Percentiles rank a stretch among this genome's conserved stretches.
Evolutionary conservation across 64 coral and sea anemone species (phyloP).

Genomic region (Trachythela sp.): DNA sequence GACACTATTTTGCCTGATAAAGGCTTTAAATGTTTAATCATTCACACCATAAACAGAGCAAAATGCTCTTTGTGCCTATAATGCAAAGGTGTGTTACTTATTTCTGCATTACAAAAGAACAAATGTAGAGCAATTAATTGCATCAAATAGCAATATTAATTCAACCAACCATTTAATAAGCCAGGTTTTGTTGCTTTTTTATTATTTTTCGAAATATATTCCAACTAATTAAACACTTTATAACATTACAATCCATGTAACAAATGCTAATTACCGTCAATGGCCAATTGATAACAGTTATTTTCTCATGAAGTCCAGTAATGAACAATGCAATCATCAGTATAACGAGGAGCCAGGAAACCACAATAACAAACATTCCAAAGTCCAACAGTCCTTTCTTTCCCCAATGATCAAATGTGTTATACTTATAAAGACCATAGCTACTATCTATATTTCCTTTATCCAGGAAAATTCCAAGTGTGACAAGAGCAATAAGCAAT

Average conservation of each 20-base stretch:
- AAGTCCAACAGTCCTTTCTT: not conserved
- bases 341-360: not conserved
- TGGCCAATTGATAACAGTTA: not conserved
- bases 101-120: too few species aligned
- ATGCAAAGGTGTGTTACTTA: too few species aligned
- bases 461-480: not conserved
- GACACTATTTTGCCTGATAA: not conserved
- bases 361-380: not conserved
- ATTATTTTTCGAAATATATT: too few species aligned
- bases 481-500: not conserved
- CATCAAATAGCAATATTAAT: too few species aligned
- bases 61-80: too few species aligned
- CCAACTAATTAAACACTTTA: too few species aligned
- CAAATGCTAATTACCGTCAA: not conserved
- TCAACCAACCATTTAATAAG: too few species aligned
- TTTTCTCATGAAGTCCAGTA: conserved; percentile 20
- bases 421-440: not conserved
- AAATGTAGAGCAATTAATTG: too few species aligned
- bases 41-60: too few species aligned
- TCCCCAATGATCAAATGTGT: not conserved
- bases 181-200: too few species aligned
- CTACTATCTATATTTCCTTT: not conserved
- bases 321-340: not conserved
- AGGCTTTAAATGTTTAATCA: too few species aligned
- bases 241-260: too few species aligned